phyloP scores from a whole-genome alignment of 2,113 vertebrate species.

The pig (Sus scrofa) region DNA sequence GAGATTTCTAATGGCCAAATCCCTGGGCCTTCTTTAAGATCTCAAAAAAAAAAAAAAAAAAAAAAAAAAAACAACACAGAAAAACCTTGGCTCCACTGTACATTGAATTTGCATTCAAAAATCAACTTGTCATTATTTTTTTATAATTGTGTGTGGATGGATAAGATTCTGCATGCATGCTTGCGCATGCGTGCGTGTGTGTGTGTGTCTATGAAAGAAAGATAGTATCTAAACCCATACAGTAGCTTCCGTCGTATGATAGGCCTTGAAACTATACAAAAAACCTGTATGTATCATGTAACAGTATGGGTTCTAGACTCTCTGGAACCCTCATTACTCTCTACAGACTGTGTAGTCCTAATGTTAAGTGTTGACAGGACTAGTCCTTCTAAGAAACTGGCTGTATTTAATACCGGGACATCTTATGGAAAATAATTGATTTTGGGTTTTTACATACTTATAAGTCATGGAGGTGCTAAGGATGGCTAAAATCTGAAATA shows the following conservation, averaged over 20 bases:
- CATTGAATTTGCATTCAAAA: not conserved
- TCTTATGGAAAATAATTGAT: constrained; percentile 35
- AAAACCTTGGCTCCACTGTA: not conserved
- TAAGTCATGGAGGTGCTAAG: not conserved
- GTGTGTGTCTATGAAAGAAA: fast-evolving
- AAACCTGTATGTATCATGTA: not conserved
- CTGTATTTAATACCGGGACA: not conserved
- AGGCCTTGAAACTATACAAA: not conserved
- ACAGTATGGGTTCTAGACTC: not conserved
- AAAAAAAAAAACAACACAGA: too few species aligned
- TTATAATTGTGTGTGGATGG: not conserved
- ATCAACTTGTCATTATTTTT: not conserved
- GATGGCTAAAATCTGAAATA: not conserved
- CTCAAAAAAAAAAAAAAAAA: too few species aligned
- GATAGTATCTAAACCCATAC: not conserved
- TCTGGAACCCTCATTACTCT: not conserved
- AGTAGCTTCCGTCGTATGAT: not conserved
- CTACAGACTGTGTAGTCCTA: not conserved
- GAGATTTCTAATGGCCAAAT: too few species aligned
- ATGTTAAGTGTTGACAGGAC: not conserved
- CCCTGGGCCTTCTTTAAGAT: too few species aligned
- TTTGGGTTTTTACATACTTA: not conserved
- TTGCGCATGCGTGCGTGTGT: not conserved
- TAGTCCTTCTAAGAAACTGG: not conserved
- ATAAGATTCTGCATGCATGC: not conserved